Conservation (phyloP, 2,113 vertebrate species). For the Ceyx cyanopectus region DNA sequence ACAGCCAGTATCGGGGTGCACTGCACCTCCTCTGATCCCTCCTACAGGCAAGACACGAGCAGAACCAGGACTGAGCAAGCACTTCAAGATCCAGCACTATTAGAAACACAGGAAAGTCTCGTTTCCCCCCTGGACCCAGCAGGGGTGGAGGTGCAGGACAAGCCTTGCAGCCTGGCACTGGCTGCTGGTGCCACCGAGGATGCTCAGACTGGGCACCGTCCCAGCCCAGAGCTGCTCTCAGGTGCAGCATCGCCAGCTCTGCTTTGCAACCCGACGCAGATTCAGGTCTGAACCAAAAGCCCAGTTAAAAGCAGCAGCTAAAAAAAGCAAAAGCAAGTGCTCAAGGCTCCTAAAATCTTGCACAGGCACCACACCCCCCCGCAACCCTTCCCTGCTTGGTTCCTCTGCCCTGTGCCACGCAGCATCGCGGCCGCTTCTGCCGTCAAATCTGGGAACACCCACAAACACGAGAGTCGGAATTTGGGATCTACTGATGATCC, state of each 20-base stretch:
- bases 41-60: background rate
- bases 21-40: background rate
- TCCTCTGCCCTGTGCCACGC: background rate
- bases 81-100: rapidly evolving
- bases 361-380: background rate
- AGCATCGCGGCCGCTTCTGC: background rate
- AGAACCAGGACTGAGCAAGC: background rate
- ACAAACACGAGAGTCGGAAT: rapidly evolving
- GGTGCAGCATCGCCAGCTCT: rapidly evolving
- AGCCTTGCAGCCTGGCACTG: rapidly evolving
- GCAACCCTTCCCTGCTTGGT: background rate
- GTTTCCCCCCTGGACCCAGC: background rate
- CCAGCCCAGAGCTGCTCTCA: rapidly evolving
- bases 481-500: background rate
- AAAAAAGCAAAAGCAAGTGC: rapidly evolving
- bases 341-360: background rate
- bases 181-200: background rate
- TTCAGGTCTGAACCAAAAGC: background rate
- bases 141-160: background rate
- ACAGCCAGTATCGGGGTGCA: background rate
- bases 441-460: rapidly evolving
- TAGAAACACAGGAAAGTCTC: rapidly evolving
- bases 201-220: background rate
- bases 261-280: background rate
- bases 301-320: background rate